A percentile compares a stretch with the other conserved stretches of the same genome.
Evolutionary conservation across 2,888 invertebrate genomes (phyloP).

Genomic region (Stenurella melanura): DNA sequence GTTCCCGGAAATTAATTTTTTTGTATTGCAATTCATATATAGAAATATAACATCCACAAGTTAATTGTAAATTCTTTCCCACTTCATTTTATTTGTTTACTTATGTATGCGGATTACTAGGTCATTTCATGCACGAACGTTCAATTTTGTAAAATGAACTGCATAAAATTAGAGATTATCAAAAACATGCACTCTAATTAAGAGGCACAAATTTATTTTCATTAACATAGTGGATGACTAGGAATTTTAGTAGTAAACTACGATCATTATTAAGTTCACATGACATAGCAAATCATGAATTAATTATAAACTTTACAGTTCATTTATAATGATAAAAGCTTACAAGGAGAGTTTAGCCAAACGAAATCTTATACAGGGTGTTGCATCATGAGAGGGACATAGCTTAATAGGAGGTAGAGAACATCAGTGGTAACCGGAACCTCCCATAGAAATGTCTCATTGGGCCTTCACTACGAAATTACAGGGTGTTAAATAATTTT

Average conservation of each 20-base stretch:
- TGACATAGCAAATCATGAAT: neutral
- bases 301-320: neutral
- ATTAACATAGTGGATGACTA: neutral
- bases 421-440: too few species aligned
- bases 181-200: conserved; percentile 4
- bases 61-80: neutral
- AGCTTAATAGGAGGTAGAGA: too few species aligned
- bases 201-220: neutral
- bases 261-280: neutral
- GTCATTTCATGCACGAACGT: conserved; percentile 3
- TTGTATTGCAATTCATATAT: too few species aligned
- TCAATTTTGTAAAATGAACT: neutral
- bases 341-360: neutral
- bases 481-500: too few species aligned
- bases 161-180: neutral
- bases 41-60: neutral
- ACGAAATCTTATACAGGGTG: neutral
- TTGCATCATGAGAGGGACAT: too few species aligned
- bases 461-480: too few species aligned
- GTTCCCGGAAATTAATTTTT: too few species aligned
- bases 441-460: too few species aligned
- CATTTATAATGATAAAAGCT: neutral
- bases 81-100: neutral
- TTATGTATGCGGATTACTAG: neutral
- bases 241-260: neutral